Percentiles rank a stretch among this genome's conserved stretches.
Evolutionary conservation across 2,888 invertebrate species (phyloP).

Genomic region (Omphaloscelis lunosa): DNA sequence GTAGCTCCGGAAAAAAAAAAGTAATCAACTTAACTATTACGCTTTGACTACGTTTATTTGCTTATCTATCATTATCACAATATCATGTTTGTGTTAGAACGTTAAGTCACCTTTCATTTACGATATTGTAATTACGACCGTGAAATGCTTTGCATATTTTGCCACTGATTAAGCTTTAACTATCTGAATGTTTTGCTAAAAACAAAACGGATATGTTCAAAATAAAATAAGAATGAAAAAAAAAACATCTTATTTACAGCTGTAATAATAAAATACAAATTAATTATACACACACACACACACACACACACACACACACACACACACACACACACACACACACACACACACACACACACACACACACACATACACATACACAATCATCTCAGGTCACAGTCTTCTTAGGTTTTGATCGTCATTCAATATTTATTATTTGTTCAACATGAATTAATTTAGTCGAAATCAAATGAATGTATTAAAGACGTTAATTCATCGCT

Average conservation of each 20-base stretch:
- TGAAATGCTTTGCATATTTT: slow-evolving; percentile 52
- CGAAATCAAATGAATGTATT: neutral
- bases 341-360: too few species aligned
- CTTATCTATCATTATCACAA: slow-evolving; percentile 2
- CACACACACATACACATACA: too few species aligned
- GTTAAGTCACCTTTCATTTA: slow-evolving; percentile 32
- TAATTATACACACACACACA: too few species aligned
- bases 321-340: too few species aligned
- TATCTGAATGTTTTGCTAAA: neutral
- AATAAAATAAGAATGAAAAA: neutral
- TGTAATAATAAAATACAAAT: neutral
- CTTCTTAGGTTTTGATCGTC: neutral
- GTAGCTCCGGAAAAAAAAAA: neutral
- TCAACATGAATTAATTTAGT: neutral
- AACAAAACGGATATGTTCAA: neutral
- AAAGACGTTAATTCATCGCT: neutral
- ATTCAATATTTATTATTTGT: slow-evolving; percentile 6
- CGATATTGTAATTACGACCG: slow-evolving; percentile 39
- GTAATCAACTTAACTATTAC: neutral
- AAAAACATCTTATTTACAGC: neutral
- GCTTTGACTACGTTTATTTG: neutral
- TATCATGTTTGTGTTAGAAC: slow-evolving; percentile 21
- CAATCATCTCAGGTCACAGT: too few species aligned
- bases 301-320: too few species aligned
- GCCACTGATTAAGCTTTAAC: slow-evolving; percentile 2